Base-by-base conservation (phyloP, 2,113 vertebrate genomes). In the Nasalis larvatus region DNA sequence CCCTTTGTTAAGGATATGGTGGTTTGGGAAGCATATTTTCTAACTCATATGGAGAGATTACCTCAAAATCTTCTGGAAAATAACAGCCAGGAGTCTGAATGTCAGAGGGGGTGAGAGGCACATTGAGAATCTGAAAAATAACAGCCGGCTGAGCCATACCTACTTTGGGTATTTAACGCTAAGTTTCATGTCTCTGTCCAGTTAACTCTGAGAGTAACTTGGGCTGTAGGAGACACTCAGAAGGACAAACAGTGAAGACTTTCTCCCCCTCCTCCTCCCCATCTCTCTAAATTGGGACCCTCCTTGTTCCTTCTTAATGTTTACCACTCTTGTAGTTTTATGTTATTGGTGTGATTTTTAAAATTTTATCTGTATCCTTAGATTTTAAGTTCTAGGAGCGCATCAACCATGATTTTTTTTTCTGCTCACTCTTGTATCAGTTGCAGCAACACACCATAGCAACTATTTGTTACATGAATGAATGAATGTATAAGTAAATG, bases 1-100 rank as follows among this genome's bases (percentile, higher is more conserved):
- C 37, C 86, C 4, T 63, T 40, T 47, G 74, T 47, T 77, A 47
- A 30, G 25, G 27, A 18, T 47, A 32, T 32, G 42, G 14, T 77
- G 74, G 18, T 77, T 76, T 47, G 42, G 25, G 42, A 76, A 76
- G 42, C 73, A 32, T 47, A 77, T 77, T 47, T 47, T 93, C 54
- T 93, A 78, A 37, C 45, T 94, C 27, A 56, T 88, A 42, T 68
- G 92, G 94, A 49, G 20, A 69, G 40, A 78, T 93, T 88, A 86
- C 32, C 52, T 93, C 0, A 18, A 96, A 94, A 91, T 93, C 80
- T 85, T 4, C 35, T 97, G 56, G 30, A 94, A 95, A 98, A 96
- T 30, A 12, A 85, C 35, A 96, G 14, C 8, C 40, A 93, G 71
- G 73, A 96, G 0, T 68, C 23, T 89, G 37, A 95, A 2, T 93